Base-by-base conservation (phyloP, 2,888 invertebrate species). In the Siphlonurus alternatus region DNA sequence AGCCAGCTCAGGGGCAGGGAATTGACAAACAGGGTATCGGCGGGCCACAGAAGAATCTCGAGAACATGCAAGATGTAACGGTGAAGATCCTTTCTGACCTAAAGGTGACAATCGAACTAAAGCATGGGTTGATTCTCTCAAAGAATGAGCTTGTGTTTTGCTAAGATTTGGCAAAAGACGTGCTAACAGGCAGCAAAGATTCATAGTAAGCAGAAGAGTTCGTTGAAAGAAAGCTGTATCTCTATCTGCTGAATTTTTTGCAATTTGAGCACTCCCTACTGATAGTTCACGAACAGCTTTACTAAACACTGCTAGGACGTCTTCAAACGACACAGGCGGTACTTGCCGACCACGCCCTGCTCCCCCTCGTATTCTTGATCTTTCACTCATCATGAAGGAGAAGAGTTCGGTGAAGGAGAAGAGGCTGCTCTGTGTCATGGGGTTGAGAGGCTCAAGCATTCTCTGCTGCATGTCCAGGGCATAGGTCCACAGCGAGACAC, bases 391-490 rank as follows among this genome's bases (percentile, higher is more conserved):
- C 92, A 97, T 94, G 76, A 93, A 95, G 66, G 88, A 88, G 76
- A 93, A 93, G 38, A 97, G 82, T 76, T 98, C 97, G 1, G 94
- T 92, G 76, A 97, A 97, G 70, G 93, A 93, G 73, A 93, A 86
- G 67, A 97, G 82, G 67, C 92, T 92, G 74, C 93, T 93, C 75
- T 95, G 94, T 15, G 96, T 96, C 86, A 95, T 90, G 24, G 93
- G 91, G 74, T 92, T 93, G 62, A 97, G 82, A 22, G 96, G 91
- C 70, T 94, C 93, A 69, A 96, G 80, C 78, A 93, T 92, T 67
- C 86, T 85, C 74, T 94, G 93, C 76, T 96, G 96, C 91, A 95
- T 94, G 74, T 94, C 93, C 53, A 97, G 80, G 25, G 96, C 96
- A 78, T 97, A 95, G 77, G 93, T 92, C 97, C 97, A 97, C 67